Conservation (phyloP, 1,140 invertebrate genomes). For the Drosophila willistoni region DNA sequence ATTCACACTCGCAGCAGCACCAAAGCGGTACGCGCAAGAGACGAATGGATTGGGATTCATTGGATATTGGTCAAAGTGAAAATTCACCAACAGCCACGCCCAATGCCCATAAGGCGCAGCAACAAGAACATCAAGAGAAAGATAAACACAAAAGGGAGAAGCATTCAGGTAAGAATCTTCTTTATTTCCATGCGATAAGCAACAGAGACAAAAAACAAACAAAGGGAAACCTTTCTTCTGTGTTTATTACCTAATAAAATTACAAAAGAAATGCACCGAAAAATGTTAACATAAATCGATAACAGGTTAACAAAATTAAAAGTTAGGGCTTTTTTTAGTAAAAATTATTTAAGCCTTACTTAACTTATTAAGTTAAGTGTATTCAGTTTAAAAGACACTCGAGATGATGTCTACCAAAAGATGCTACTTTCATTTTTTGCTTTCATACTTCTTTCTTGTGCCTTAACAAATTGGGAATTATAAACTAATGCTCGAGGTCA, state of each 20-base stretch:
- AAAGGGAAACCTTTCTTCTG: background rate
- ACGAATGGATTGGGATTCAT: constrained; percentile 83
- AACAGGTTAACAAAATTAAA: background rate
- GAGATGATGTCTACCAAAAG: too few species aligned
- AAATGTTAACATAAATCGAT: background rate
- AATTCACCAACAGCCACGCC: constrained; percentile 69
- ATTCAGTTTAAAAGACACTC: too few species aligned
- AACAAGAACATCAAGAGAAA: constrained; percentile 59
- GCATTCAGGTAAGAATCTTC: constrained; percentile 61
- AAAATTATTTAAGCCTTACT: background rate
- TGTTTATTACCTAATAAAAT: background rate
- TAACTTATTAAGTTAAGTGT: background rate
- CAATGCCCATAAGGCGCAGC: constrained; percentile 59
- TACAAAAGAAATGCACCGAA: background rate
- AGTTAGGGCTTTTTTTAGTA: too few species aligned
- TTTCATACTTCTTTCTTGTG: too few species aligned
- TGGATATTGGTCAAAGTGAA: constrained; percentile 82
- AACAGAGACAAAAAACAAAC: background rate
- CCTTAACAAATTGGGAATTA: too few species aligned
- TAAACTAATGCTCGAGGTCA: too few species aligned
- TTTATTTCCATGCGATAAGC: background rate
- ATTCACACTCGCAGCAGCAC: constrained; percentile 37
- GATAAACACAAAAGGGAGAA: constrained; percentile 80
- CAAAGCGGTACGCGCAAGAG: constrained; percentile 80
- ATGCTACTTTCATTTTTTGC: too few species aligned